Evolutionary conservation across 2,888 invertebrate species (phyloP), one percentile per base, ranked within the genome.

Genomic region (Drosophila formosana): DNA sequence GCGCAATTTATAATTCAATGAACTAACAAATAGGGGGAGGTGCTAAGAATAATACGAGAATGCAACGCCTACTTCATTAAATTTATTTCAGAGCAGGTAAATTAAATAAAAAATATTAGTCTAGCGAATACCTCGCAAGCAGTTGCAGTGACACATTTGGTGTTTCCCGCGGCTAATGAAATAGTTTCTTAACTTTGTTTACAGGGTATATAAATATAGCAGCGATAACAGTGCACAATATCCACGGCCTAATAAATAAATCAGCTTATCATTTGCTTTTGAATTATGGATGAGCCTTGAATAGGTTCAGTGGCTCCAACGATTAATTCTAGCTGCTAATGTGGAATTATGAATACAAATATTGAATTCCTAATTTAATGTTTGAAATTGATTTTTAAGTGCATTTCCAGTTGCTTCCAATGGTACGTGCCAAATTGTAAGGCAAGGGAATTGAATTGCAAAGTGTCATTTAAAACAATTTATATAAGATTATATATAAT

Each of bases 371-470:
- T 28, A 30, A 18, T 55, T 41, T 7, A 28, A 43, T 43, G n/a
- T 13, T 18, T 13, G 37, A n/a, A 58, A 49, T 18, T 37, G 39
- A 57, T 37, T 56, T 50, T 25, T n/a, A 49, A 63, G 39, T 72
- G 55, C 52, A 49, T 49, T 45, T 45, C 43, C 13, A 23, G 30
- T 43, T 75, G n/a, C n/a, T n/a, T n/a, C n/a, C n/a, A n/a, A n/a
- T n/a, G 72, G 86, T 50, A 77, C 87, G 87, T 89, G 82, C 74
- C 89, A 66, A 68, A 50, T 32, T 52, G 46, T 45, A 62, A 57
- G 32, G 28, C 63, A 61, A 56, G 11, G 13, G 71, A 60, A 68
- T 81, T 71, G 50, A 8, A 13, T 63, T 47, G 60, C 61, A 58
- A 49, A 56, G 18, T 58, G 65, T 62, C 37, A 80, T 67, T 77